Evolutionary conservation across 2,797 vertebrate species (phyloP).

Genomic region (Furcifer pardalis): DNA sequence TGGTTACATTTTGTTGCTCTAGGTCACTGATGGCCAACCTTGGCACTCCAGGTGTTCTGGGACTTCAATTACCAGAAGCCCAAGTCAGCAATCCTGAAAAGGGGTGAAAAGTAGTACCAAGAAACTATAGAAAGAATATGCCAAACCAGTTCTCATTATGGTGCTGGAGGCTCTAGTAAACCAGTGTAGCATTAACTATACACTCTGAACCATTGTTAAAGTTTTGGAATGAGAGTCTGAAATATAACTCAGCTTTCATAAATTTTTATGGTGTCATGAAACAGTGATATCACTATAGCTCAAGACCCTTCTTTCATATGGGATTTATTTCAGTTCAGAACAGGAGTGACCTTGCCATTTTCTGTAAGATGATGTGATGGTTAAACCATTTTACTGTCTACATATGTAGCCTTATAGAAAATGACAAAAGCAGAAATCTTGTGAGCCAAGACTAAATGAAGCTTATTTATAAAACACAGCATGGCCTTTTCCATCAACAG

Average conservation of each 20-base stretch:
- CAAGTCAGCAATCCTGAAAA: too few species aligned
- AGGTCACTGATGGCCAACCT: too few species aligned
- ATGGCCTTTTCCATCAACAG: not conserved
- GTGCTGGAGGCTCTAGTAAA: not conserved
- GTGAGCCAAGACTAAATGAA: conserved; percentile 22
- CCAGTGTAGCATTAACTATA: not conserved
- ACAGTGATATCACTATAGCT: not conserved
- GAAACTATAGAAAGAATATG: conserved; percentile 1
- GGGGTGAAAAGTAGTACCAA: not conserved
- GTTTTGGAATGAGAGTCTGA: conserved; percentile 23
- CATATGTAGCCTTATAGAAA: conserved; percentile 20
- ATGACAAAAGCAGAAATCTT: conserved; percentile 37
- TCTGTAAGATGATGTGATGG: not conserved
- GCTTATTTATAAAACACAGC: not conserved
- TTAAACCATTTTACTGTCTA: conserved; percentile 39
- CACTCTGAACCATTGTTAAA: conserved; percentile 36
- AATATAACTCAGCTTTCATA: conserved; percentile 34
- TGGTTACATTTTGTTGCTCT: not conserved
- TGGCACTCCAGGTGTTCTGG: too few species aligned
- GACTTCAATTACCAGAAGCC: too few species aligned
- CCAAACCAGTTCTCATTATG: not conserved
- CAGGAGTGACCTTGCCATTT: conserved; percentile 42
- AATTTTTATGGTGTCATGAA: conserved; percentile 35
- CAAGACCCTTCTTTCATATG: conserved; percentile 21
- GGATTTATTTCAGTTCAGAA: conserved; percentile 42